Percentiles rank a stretch among this genome's conserved stretches.
Evolutionary conservation across 2,797 vertebrate genomes (phyloP).

Genomic region (Falco concolor): DNA sequence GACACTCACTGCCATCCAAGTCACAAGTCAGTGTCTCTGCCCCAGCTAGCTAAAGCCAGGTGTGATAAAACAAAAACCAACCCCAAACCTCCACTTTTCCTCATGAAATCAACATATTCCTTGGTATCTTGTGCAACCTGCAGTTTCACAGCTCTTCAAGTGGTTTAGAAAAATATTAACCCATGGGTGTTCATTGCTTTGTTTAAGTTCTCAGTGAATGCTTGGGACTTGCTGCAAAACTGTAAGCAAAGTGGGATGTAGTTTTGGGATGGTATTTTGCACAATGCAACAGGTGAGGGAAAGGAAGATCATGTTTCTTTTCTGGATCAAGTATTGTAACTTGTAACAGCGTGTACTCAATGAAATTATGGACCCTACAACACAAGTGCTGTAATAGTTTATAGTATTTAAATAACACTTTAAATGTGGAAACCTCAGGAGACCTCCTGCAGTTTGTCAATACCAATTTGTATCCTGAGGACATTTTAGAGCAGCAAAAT

Average conservation of each 20-base stretch:
- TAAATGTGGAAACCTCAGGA: background rate
- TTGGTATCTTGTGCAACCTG: background rate
- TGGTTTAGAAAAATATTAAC: background rate
- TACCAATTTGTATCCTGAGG: background rate
- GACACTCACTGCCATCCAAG: fast-evolving
- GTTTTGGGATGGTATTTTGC: background rate
- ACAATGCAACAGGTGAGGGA: background rate
- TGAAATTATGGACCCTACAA: background rate
- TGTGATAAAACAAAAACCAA: background rate
- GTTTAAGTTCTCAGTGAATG: background rate
- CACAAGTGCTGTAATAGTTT: background rate
- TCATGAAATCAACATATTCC: background rate
- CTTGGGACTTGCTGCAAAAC: background rate
- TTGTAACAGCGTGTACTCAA: background rate
- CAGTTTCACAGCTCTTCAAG: background rate
- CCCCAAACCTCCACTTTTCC: background rate
- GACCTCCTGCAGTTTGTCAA: background rate
- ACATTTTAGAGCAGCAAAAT: background rate
- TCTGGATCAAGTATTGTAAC: background rate
- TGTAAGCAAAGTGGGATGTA: background rate
- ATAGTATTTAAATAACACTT: background rate
- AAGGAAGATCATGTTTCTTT: background rate
- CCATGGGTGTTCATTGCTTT: background rate
- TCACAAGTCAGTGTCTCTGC: background rate
- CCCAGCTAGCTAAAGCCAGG: background rate